Percentiles rank a stretch among this genome's conserved stretches.
phyloP scores from a whole-genome alignment of 1,140 invertebrate species.

The Euura lappo region DNA sequence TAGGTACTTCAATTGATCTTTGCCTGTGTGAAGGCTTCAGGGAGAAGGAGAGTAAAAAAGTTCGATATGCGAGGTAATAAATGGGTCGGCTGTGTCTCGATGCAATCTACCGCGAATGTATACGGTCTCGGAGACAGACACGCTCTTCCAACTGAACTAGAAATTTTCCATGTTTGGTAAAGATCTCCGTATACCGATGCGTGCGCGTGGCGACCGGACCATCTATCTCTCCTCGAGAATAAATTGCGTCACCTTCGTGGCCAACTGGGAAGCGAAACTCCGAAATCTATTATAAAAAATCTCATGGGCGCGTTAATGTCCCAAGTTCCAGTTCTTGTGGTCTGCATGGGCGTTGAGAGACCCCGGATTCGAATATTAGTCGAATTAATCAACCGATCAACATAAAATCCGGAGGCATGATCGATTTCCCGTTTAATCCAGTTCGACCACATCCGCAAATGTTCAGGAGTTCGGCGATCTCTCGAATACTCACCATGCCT shows the following conservation, averaged over 20 bases:
- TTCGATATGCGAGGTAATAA: background rate
- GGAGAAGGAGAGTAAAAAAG: background rate
- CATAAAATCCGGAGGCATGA: background rate
- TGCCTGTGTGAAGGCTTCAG: too few relatives aligned
- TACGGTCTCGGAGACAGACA: background rate
- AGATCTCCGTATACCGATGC: background rate
- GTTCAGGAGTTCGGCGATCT: too few relatives aligned
- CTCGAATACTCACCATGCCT: conserved; percentile 60
- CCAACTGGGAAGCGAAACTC: too few relatives aligned
- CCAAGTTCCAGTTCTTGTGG: too few relatives aligned
- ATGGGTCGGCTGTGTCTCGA: background rate
- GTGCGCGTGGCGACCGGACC: too few relatives aligned
- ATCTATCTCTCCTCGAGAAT: too few relatives aligned
- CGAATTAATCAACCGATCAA: background rate
- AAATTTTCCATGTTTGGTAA: background rate
- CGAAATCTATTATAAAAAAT: too few relatives aligned
- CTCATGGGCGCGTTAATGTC: too few relatives aligned
- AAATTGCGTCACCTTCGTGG: background rate
- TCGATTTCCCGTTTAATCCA: background rate
- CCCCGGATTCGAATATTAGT: background rate
- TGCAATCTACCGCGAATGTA: background rate
- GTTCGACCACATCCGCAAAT: too few relatives aligned
- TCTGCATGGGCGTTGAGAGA: conserved; percentile 10
- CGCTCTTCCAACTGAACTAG: background rate
- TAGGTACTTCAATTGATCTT: too few relatives aligned